Conservation (phyloP, 2,113 vertebrate species). For the Pelecanus crispus region DNA sequence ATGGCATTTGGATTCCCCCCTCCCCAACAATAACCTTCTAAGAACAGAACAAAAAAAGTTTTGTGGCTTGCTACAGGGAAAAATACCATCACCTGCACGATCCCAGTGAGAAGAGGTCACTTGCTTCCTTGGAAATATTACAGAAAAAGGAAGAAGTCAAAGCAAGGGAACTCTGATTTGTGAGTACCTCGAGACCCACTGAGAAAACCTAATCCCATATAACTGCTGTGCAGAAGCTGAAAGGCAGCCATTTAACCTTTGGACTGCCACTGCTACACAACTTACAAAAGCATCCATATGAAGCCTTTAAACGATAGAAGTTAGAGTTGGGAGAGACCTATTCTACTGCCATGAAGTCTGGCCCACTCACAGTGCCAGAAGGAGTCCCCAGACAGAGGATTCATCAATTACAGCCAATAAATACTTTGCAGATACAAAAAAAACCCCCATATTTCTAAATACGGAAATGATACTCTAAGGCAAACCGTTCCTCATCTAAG, state of each 20-base stretch:
- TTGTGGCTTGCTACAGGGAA: not conserved
- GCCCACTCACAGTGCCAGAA: not conserved
- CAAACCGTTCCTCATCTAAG: not conserved
- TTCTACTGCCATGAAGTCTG: not conserved
- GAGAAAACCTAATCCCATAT: not conserved
- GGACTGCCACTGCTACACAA: not conserved
- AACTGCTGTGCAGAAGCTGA: not conserved
- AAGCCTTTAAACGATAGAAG: not conserved
- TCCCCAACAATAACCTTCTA: not conserved
- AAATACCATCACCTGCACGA: not conserved
- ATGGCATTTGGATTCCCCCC: not conserved
- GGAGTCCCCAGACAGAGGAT: not conserved
- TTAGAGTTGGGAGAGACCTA: not conserved
- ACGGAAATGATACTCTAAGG: not conserved
- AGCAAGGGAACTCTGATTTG: not conserved
- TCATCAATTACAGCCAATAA: not conserved
- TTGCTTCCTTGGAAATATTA: not conserved
- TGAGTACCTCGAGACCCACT: not conserved
- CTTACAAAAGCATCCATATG: not conserved
- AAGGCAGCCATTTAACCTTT: slow-evolving; percentile 41
- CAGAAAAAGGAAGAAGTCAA: not conserved
- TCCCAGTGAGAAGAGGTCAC: not conserved
- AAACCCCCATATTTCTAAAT: not conserved
- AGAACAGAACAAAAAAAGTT: not conserved
- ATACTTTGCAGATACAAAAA: not conserved